A percentile compares a stretch with the other conserved stretches of the same genome.
These are phyloP conservation scores for Geotrypetes seraphini DNA, from an alignment of 2,797 vertebrate genomes.

Conservation along the genomic window DNA sequence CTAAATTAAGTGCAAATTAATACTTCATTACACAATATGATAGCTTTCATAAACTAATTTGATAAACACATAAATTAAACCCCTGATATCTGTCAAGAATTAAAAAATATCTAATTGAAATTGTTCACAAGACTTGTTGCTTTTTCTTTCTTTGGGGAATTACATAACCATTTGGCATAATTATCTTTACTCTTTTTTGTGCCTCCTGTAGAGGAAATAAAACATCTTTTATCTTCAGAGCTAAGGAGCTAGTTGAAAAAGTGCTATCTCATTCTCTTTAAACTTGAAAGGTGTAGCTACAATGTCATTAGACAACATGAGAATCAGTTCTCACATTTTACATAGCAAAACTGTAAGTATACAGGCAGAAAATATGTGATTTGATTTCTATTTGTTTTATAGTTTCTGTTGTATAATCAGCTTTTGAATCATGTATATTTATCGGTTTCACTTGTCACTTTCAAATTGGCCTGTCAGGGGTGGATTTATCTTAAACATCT, in stretches of 20 bases:
- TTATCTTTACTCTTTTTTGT: conserved; percentile 16
- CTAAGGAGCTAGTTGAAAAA: conserved; percentile 14
- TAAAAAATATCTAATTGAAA: conserved; percentile 4
- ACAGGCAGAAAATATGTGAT: neutral
- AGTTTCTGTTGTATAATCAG: no score
- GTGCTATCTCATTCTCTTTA: conserved; percentile 24
- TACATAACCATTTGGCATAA: conserved; percentile 15
- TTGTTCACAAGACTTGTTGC: neutral
- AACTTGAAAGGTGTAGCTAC: conserved; percentile 7
- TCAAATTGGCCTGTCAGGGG: no score
- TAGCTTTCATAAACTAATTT: conserved; percentile 5
- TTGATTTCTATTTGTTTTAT: no score
- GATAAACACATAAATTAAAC: conserved; percentile 14
- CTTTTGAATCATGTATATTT: no score
- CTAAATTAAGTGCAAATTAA: conserved; percentile 8
- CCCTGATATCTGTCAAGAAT: conserved; percentile 1
- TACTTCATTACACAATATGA: conserved; percentile 9
- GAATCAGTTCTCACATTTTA: conserved; percentile 8
- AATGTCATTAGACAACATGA: conserved; percentile 8
- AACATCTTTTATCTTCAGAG: conserved; percentile 15
- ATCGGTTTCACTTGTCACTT: no score
- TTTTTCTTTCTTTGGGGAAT: conserved; percentile 21
- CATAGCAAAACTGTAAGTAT: conserved; percentile 20
- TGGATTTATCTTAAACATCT: no score
- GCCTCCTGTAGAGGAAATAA: conserved; percentile 18